These are phyloP conservation scores for Achroia grisella DNA, from an alignment of 1,140 invertebrate genomes.

Conservation along the genomic window DNA sequence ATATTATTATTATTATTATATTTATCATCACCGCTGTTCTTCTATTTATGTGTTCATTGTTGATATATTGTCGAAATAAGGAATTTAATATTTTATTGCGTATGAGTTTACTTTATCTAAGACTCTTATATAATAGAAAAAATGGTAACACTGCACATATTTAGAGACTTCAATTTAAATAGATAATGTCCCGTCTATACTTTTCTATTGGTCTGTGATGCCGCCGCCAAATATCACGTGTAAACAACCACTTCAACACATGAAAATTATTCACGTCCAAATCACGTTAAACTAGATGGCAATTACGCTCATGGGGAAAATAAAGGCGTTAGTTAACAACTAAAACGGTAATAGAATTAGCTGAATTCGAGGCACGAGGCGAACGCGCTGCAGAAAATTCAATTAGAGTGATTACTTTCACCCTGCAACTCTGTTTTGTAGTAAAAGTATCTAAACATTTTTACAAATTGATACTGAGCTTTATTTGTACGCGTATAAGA, in stretches of 20 bases:
- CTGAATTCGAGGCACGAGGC: conserved; percentile 36
- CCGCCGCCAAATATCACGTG: no score
- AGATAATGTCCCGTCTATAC: no score
- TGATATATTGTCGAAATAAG: no score
- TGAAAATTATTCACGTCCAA: conserved; percentile 5
- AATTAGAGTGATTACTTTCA: conserved; percentile 47
- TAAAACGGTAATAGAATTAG: conserved; percentile 38
- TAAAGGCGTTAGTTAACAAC: conserved; percentile 32
- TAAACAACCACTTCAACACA: not conserved
- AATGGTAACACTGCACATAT: no score
- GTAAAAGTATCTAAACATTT: conserved; percentile 18
- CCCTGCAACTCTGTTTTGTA: conserved; percentile 20
- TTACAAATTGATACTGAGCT: conserved; percentile 14
- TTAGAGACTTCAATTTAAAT: no score
- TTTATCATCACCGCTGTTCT: no score
- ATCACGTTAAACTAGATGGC: conserved; percentile 12
- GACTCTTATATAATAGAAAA: no score
- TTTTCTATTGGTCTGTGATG: no score
- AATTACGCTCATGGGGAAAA: conserved; percentile 25
- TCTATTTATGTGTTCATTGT: no score
- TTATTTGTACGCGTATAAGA: conserved; percentile 9
- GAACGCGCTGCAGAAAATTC: conserved; percentile 37
- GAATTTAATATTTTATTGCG: no score
- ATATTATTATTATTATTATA: no score
- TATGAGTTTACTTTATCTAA: no score